phyloP scores from a whole-genome alignment of 92 coral and sea anemone species.

The Zoanthus gigantus region DNA sequence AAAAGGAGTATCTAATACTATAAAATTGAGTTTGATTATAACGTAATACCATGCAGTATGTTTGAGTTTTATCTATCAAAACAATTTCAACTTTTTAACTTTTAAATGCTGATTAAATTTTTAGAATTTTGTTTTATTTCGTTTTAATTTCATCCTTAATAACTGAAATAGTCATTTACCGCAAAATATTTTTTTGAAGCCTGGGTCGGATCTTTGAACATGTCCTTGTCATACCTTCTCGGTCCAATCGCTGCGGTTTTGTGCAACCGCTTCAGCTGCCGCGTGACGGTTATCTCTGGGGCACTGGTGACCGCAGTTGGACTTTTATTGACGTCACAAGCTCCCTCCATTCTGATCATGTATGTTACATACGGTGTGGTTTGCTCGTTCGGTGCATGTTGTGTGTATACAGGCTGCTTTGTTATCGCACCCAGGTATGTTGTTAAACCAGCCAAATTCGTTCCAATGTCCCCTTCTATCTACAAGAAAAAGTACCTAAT shows the following conservation, averaged over 20 bases:
- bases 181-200: not conserved
- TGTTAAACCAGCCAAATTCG: not conserved
- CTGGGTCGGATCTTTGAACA: constrained; percentile 38
- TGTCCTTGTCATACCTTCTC: constrained; percentile 28
- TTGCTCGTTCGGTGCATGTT: constrained; percentile 28
- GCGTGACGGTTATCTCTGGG: constrained; percentile 6
- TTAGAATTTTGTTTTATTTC: too few relatives aligned
- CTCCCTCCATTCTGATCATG: constrained; percentile 42
- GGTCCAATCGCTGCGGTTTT: constrained; percentile 28
- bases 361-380: constrained; percentile 36
- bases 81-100: too few relatives aligned
- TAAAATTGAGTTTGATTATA: too few relatives aligned
- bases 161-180: too few relatives aligned
- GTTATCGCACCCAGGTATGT: constrained; percentile 39
- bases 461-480: too few relatives aligned
- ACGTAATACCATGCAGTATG: too few relatives aligned
- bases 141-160: too few relatives aligned
- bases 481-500: too few relatives aligned
- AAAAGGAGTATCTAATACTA: too few relatives aligned
- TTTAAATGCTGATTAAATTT: too few relatives aligned
- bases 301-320: constrained; percentile 35
- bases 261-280: constrained; percentile 42
- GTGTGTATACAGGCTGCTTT: constrained; percentile 36
- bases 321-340: constrained; percentile 36
- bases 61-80: too few relatives aligned